Evolutionary conservation across 23 tunicate genomes (phyloP), one percentile per base, ranked within the genome.

Genomic region (Clavelina lepadiformis): DNA sequence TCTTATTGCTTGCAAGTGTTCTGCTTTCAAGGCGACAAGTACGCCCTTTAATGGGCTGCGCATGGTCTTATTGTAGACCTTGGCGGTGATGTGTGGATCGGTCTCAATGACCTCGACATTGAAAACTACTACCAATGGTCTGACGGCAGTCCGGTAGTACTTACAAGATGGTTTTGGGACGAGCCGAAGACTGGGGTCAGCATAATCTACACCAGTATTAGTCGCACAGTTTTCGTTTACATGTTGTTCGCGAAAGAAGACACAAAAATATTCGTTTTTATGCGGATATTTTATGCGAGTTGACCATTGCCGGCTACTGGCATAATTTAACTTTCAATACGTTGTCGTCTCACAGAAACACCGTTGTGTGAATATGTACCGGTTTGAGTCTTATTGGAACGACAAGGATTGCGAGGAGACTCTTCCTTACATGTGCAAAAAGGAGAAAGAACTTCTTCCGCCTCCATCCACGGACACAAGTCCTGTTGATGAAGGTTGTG

Each of bases 71-170:
- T 53, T 68, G 41, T 25, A 77, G 84, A 58, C 62, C 62, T 57
- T 11, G 96, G 87, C 1, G 96, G 72, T 31, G 96, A 88, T 58
- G 87, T 74, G 28, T 88, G 96, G 96, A 88, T 88, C 52, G 87
- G 96, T n/a, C 60, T 88, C 35, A 72, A 74, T 31, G 96, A 79
- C 61, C 65, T 88, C 21, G 96, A 88, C 30, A 67, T 57, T 0
- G 63, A 33, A 25, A 80, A 88, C 33, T 88, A 79, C 44, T 88
- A 79, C 65, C 65, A 46, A 32, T 88, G 96, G 96, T 50, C 81
- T 3, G 96, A 88, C 61, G 96, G 86, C 36, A 70, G 75, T 29
- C 85, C 96, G 26, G 96, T 88, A 0, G 62, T 74, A 21, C 59
- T 67, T n/a, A 88, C 96, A 22, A 73, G 67, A 50, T 88, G 96